phyloP scores from a whole-genome alignment of 1,140 invertebrate genomes.

The Drosophila chauvacae region DNA sequence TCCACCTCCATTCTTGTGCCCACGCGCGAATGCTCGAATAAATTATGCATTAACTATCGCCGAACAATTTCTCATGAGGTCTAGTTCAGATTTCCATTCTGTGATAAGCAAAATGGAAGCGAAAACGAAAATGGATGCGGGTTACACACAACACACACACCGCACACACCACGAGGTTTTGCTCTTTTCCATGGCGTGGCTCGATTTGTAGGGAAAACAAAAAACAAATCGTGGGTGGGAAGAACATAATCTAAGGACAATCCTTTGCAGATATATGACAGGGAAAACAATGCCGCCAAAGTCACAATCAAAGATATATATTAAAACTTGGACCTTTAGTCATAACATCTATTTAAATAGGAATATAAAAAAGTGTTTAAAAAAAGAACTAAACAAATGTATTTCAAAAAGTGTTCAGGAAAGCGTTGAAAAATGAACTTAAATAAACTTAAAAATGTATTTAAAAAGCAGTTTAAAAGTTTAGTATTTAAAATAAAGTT shows the following conservation, averaged over 20 bases:
- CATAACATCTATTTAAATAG: background rate
- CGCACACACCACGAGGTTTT: constrained; percentile 17
- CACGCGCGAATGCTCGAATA: constrained; percentile 21
- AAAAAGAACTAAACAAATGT: too few species aligned
- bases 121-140: constrained; percentile 49
- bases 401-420: background rate
- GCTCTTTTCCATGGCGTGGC: background rate
- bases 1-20: background rate
- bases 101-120: constrained; percentile 38
- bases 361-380: constrained; percentile 13
- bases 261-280: background rate
- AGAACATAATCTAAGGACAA: constrained; percentile 5
- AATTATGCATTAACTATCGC: constrained; percentile 46
- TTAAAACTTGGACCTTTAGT: background rate
- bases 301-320: background rate
- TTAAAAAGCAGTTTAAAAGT: too few species aligned
- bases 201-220: background rate
- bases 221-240: background rate
- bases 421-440: too few species aligned
- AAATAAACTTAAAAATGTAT: too few species aligned
- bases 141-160: constrained; percentile 14
- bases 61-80: constrained; percentile 37
- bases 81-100: constrained; percentile 43
- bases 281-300: background rate
- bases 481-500: too few species aligned